Evolutionary conservation across 2,113 vertebrate species (phyloP), one percentile per base, ranked within the genome.

Genomic region (Strix uralensis): DNA sequence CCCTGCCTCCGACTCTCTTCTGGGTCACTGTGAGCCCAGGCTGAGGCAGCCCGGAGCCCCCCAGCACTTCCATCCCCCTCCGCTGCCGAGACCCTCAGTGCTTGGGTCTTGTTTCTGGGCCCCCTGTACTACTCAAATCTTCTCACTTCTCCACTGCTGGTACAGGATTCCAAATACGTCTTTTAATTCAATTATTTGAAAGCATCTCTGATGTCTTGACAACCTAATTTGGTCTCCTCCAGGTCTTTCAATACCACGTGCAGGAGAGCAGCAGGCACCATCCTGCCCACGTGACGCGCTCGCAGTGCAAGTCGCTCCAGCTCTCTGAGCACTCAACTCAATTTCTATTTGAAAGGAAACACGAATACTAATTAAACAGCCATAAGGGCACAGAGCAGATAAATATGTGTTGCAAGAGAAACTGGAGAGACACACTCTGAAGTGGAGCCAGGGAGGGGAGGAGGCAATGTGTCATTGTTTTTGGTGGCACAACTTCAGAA

Each of bases 311-410:
- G 65, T 29, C 16, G 52, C 83, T 81, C 72, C 54, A 20, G 71
- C 69, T 61, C 84, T 44, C 77, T 5, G 17, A 92, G 85, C 63
- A 62, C 80, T 91, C 82, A 58, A 16, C 96, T 91, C 88, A 6
- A 59, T 72, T 81, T 87, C 80, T 77, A 8, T 51, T 71, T 54
- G 83, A 85, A 88, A 84, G 93, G 91, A 86, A 96, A 38, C 70
- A 74, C 15, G 79, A 83, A 62, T 58, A 25, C 88, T 94, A 91
- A 96, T 78, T 77, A 82, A 94, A 78, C 73, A 94, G 94, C 92
- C 91, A 95, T 67, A 89, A 94, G 92, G 95, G 66, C 86, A 96
- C 23, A n/a, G 77, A 92, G 92, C 81, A 95, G 91, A 92, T 65
- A 91, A 92, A 93, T 72, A 58, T 74, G 78, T 79, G 71, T 81